Conservation (phyloP, 2,888 invertebrate species). For the Osmoderma eremita region DNA sequence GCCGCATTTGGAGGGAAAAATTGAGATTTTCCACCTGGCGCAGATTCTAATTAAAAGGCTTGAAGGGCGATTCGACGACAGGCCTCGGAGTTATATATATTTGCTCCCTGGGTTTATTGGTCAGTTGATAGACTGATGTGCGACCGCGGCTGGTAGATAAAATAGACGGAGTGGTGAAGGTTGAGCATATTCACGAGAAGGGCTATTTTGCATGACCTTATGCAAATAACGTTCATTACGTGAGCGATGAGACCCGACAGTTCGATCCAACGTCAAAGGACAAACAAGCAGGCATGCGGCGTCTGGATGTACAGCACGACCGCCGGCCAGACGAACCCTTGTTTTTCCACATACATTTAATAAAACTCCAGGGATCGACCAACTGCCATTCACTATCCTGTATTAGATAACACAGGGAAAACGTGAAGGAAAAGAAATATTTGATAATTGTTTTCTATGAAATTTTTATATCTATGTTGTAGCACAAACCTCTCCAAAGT, state of each 20-base stretch:
- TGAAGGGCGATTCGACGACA: conserved; percentile 6
- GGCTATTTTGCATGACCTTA: conserved; percentile 38
- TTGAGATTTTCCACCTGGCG: conserved; percentile 15
- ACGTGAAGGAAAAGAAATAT: too few species aligned
- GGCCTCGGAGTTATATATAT: conserved; percentile 12
- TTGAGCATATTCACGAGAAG: conserved; percentile 22
- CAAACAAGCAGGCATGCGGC: conserved; percentile 28
- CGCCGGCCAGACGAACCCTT: background rate
- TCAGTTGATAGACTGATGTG: conserved; percentile 7
- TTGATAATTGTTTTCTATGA: too few species aligned
- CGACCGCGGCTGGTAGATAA: background rate
- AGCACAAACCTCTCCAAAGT: too few species aligned
- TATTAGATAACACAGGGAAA: too few species aligned
- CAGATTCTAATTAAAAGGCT: conserved; percentile 38
- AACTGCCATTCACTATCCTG: background rate
- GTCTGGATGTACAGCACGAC: conserved; percentile 2
- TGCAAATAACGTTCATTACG: conserved; percentile 43
- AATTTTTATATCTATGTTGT: too few species aligned
- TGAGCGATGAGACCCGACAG: conserved; percentile 31
- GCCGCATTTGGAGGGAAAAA: conserved; percentile 12
- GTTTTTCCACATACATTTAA: conserved; percentile 8
- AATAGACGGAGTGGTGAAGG: background rate
- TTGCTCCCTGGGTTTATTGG: conserved; percentile 11
- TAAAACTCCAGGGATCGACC: conserved; percentile 1
- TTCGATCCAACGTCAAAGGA: conserved; percentile 35